Conservation (phyloP, 1,140 invertebrate genomes). For the Drosophila athabasca region DNA sequence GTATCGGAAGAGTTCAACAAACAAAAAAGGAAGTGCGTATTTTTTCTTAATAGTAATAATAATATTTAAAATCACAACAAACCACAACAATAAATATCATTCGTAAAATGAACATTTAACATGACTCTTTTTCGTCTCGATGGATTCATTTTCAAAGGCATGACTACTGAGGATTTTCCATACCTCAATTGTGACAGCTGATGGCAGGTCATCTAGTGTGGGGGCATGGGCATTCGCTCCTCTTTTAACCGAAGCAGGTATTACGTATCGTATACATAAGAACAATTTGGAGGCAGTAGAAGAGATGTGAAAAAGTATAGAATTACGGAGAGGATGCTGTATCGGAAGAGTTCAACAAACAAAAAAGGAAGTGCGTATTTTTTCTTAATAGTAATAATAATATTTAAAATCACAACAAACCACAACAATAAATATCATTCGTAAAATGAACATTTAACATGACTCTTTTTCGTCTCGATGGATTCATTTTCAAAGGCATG, state of each 20-base stretch:
- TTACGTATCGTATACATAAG: constrained; percentile 26
- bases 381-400: constrained; percentile 72
- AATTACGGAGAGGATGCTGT: constrained; percentile 1
- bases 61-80: constrained; percentile 72
- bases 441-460: constrained; percentile 54
- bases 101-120: constrained; percentile 59
- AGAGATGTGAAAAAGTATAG: background rate
- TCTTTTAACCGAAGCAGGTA: constrained; percentile 17
- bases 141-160: constrained; percentile 10
- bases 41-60: constrained; percentile 71
- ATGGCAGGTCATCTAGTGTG: too few relatives aligned
- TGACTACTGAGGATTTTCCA: too few relatives aligned
- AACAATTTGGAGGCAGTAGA: constrained; percentile 4
- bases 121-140: constrained; percentile 6
- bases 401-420: constrained; percentile 70
- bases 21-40: constrained; percentile 46
- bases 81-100: constrained; percentile 79
- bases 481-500: constrained; percentile 11
- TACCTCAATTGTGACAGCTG: too few relatives aligned
- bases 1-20: constrained; percentile 19
- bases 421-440: constrained; percentile 80
- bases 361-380: constrained; percentile 53
- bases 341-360: constrained; percentile 16
- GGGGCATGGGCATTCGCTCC: background rate
- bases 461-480: constrained; percentile 4